Evolutionary conservation across 2,888 invertebrate genomes (phyloP).

Genomic region (Drosophila meridiana): DNA sequence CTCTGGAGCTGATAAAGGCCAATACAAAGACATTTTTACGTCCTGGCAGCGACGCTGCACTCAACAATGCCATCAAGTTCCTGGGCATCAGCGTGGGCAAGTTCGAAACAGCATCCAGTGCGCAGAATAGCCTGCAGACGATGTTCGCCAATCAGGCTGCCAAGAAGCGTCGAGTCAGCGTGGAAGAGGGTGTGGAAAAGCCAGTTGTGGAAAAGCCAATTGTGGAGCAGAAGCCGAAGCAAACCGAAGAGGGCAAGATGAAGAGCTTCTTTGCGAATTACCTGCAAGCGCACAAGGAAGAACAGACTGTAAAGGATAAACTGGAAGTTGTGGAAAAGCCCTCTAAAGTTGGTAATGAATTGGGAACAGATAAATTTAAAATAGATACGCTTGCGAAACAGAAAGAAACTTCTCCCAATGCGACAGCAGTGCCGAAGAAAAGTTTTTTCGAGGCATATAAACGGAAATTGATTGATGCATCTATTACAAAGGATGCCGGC

Average conservation of each 20-base stretch:
- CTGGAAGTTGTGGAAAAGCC: not conserved
- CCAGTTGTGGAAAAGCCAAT: slow-evolving; percentile 14
- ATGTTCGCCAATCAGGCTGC: slow-evolving; percentile 86
- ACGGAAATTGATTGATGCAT: slow-evolving; percentile 41
- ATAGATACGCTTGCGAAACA: not conserved
- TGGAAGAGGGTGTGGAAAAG: slow-evolving; percentile 41
- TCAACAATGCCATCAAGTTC: slow-evolving; percentile 88
- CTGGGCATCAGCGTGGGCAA: slow-evolving; percentile 92
- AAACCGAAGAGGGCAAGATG: slow-evolving; percentile 56
- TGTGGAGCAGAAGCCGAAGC: slow-evolving; percentile 46
- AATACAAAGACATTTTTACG: slow-evolving; percentile 85
- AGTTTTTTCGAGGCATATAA: slow-evolving; percentile 54
- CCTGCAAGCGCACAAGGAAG: slow-evolving; percentile 44
- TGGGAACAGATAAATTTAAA: not conserved
- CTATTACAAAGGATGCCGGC: slow-evolving; percentile 7
- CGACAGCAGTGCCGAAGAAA: slow-evolving; percentile 10
- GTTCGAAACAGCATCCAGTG: slow-evolving; percentile 88
- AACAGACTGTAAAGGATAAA: slow-evolving; percentile 2
- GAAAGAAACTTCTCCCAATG: not conserved
- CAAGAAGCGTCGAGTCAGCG: slow-evolving; percentile 70
- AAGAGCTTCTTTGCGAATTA: slow-evolving; percentile 70
- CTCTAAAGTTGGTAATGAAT: not conserved
- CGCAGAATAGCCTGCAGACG: slow-evolving; percentile 86
- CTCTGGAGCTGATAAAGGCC: slow-evolving; percentile 89
- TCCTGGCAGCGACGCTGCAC: slow-evolving; percentile 69